Conservation (phyloP, 2,113 vertebrate species). For the Chunga burmeisteri region DNA sequence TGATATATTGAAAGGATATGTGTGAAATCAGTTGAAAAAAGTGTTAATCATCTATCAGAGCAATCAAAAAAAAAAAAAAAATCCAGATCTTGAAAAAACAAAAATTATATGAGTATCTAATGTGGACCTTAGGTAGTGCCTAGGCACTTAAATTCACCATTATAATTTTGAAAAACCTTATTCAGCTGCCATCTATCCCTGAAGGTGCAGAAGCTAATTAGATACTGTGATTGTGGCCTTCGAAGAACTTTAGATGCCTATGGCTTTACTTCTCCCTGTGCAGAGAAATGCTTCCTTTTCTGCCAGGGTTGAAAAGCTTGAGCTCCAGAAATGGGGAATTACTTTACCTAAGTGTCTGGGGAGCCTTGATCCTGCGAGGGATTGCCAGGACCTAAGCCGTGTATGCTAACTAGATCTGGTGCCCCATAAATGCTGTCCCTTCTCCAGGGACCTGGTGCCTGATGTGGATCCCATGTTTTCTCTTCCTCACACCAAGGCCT, state of each 20-base stretch:
- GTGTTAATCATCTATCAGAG: conserved; percentile 48
- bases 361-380: background rate
- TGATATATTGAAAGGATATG: conserved; percentile 42
- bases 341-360: background rate
- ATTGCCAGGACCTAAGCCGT: background rate
- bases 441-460: background rate
- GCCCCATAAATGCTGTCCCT: background rate
- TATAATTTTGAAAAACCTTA: background rate
- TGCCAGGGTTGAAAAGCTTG: background rate
- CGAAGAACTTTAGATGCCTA: background rate
- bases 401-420: background rate
- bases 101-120: background rate
- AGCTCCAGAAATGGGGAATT: background rate
- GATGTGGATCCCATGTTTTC: background rate
- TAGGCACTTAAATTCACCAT: background rate
- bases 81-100: background rate
- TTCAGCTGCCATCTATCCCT: background rate
- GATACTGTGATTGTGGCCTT: background rate
- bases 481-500: background rate
- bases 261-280: background rate
- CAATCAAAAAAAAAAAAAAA: background rate
- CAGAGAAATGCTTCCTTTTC: background rate
- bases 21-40: conserved; percentile 56
- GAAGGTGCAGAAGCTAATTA: background rate
- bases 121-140: background rate